A percentile compares a stretch with the other conserved stretches of the same genome.
phyloP scores from a whole-genome alignment of 2,113 vertebrate species.

The Terrapene triunguis region DNA sequence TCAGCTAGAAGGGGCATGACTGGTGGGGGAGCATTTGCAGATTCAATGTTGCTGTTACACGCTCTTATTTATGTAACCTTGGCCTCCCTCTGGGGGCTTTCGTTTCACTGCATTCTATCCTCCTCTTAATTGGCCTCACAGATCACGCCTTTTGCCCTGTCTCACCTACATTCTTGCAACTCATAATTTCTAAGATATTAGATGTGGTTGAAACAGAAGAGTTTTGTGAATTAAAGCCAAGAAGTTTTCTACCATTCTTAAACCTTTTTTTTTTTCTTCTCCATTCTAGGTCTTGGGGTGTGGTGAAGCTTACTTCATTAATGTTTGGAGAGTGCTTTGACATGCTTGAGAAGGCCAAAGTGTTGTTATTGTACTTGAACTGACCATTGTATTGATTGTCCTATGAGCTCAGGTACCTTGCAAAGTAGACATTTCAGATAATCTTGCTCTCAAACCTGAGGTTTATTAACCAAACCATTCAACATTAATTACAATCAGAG shows the following conservation, averaged over 20 bases:
- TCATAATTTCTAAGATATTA: conserved; percentile 75
- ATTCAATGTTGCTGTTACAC: conserved; percentile 60
- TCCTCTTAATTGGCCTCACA: conserved; percentile 65
- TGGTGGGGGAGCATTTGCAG: conserved; percentile 48
- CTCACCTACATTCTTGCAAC: conserved; percentile 36
- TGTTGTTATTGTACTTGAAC: background rate
- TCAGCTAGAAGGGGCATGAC: conserved; percentile 49
- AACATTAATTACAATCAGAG: conserved; percentile 20
- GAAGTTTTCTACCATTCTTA: conserved; percentile 31
- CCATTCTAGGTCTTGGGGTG: background rate
- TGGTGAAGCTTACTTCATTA: background rate
- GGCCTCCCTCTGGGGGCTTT: conserved; percentile 51
- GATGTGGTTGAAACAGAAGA: conserved; percentile 63
- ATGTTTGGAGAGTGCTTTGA: background rate
- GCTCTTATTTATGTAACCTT: conserved; percentile 71
- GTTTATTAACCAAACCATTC: conserved; percentile 16
- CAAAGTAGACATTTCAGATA: background rate
- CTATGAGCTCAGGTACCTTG: background rate
- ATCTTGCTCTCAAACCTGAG: background rate
- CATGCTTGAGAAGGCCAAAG: background rate
- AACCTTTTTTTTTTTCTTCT: background rate
- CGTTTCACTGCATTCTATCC: conserved; percentile 28
- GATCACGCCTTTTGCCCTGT: conserved; percentile 49
- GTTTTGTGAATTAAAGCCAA: conserved; percentile 62
- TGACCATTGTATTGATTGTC: background rate